phyloP scores from a whole-genome alignment of 2,113 vertebrate genomes.

The Lucifuga dentata region DNA sequence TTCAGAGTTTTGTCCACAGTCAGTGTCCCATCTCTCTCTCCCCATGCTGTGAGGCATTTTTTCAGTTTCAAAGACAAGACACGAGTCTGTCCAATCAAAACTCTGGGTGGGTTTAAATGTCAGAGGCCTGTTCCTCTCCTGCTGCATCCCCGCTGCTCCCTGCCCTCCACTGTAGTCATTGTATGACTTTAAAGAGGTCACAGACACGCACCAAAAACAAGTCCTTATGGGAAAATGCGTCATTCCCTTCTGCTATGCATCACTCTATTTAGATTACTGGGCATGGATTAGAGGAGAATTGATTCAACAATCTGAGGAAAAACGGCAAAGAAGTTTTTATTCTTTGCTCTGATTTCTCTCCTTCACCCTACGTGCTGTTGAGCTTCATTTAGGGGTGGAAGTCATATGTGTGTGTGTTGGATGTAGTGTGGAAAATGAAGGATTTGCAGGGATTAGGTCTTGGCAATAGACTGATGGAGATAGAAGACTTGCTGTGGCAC shows the following conservation, averaged over 20 bases:
- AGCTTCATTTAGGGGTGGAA: conserved; percentile 30
- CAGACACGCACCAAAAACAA: conserved; percentile 56
- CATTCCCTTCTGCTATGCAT: conserved; percentile 55
- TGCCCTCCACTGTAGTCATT: conserved; percentile 42
- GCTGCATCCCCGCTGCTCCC: conserved; percentile 35
- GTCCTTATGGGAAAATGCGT: conserved; percentile 64
- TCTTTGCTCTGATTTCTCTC: conserved; percentile 41
- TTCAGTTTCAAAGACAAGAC: conserved; percentile 21
- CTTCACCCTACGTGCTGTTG: conserved; percentile 43
- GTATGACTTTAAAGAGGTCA: conserved; percentile 49
- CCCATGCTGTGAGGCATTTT: conserved; percentile 15
- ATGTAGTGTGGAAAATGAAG: conserved; percentile 69
- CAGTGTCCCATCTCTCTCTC: background rate
- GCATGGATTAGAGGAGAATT: conserved; percentile 65
- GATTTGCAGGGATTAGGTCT: conserved; percentile 78
- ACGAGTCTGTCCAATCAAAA: conserved; percentile 55
- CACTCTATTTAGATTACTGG: conserved; percentile 68
- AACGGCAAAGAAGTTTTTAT: conserved; percentile 50
- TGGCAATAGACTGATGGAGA: conserved; percentile 64
- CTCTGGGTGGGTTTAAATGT: conserved; percentile 4
- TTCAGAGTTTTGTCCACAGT: background rate
- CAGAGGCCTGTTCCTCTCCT: background rate
- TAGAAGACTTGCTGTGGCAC: conserved; percentile 64
- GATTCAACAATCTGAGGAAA: conserved; percentile 59
- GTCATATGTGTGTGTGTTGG: conserved; percentile 43